Percentiles rank a stretch among this genome's conserved stretches.
These are phyloP conservation scores for Darevskia nairensis DNA, from an alignment of 2,797 vertebrate genomes.

Conservation along the genomic window DNA sequence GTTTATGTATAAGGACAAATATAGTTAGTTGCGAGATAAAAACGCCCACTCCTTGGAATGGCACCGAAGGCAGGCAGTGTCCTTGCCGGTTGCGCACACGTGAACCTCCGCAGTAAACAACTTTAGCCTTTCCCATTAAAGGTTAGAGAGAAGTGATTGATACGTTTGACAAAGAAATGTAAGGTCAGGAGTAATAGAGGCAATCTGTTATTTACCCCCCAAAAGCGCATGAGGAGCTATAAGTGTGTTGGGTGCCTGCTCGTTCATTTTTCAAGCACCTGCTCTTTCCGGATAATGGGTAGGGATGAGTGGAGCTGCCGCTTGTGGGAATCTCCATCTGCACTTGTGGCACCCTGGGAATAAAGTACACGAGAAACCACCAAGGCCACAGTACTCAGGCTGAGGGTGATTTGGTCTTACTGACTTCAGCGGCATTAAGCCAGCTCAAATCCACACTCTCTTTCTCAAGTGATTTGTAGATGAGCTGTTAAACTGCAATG, in stretches of 20 bases:
- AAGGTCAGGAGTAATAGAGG: constrained; percentile 64
- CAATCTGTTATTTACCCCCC: constrained; percentile 58
- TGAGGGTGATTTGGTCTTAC: neutral
- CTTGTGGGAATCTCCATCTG: constrained; percentile 2
- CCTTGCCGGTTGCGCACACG: constrained; percentile 45
- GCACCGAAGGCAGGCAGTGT: constrained; percentile 50
- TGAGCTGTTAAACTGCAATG: neutral
- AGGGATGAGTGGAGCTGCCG: constrained; percentile 16
- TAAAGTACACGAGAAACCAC: neutral
- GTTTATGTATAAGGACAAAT: neutral
- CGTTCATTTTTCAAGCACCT: constrained; percentile 40
- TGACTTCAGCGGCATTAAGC: neutral
- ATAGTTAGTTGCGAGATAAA: neutral
- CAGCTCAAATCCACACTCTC: neutral
- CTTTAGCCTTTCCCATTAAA: constrained; percentile 66
- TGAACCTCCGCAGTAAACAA: constrained; percentile 58
- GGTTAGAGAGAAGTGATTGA: constrained; percentile 55
- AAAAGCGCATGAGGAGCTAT: constrained; percentile 63
- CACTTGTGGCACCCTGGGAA: constrained; percentile 19
- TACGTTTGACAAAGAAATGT: constrained; percentile 65
- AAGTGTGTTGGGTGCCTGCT: constrained; percentile 42
- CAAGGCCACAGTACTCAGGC: neutral
- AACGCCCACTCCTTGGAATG: constrained; percentile 48
- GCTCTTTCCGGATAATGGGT: constrained; percentile 52
- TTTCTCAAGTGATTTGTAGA: neutral